These are phyloP conservation scores for Dorcus parallelipipedus DNA, from an alignment of 2,888 invertebrate genomes.

Conservation along the genomic window DNA sequence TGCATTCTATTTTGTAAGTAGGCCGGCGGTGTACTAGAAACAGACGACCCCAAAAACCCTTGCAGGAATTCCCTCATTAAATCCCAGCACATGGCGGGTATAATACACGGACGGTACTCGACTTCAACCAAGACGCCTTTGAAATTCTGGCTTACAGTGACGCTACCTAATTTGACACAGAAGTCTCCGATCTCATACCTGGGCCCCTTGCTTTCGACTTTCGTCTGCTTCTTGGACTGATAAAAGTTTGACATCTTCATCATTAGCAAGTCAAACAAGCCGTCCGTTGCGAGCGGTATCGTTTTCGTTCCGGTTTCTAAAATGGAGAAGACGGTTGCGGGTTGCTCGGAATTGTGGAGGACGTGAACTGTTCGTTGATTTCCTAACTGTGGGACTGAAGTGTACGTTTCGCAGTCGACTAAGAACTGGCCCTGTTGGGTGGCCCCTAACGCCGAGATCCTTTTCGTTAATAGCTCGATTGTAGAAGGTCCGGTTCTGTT, in stretches of 20 bases:
- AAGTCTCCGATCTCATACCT: slow-evolving; percentile 88
- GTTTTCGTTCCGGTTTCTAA: slow-evolving; percentile 83
- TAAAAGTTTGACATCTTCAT: slow-evolving; percentile 85
- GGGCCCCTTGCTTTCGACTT: slow-evolving; percentile 82
- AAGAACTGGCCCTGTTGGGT: slow-evolving; percentile 84
- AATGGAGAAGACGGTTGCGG: slow-evolving; percentile 89
- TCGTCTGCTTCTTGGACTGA: slow-evolving; percentile 83
- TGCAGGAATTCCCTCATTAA: slow-evolving; percentile 88
- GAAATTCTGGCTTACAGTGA: slow-evolving; percentile 86
- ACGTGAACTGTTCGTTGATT: slow-evolving; percentile 82
- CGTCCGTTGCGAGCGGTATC: slow-evolving; percentile 86
- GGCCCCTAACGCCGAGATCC: slow-evolving; percentile 83
- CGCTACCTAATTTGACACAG: slow-evolving; percentile 84
- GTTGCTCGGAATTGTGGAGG: slow-evolving; percentile 94
- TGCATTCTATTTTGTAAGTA: slow-evolving; percentile 74
- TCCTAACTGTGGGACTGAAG: slow-evolving; percentile 73
- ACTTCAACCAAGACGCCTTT: slow-evolving; percentile 92
- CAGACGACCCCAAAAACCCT: slow-evolving; percentile 78
- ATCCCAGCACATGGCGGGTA: slow-evolving; percentile 85
- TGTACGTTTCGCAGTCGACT: slow-evolving; percentile 93
- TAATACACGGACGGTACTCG: slow-evolving; percentile 87
- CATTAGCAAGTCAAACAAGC: slow-evolving; percentile 86
- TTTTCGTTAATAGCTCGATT: slow-evolving; percentile 81
- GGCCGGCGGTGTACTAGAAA: slow-evolving; percentile 70
- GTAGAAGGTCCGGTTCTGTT: slow-evolving; percentile 88